Evolutionary conservation across 2,113 vertebrate genomes (phyloP).

Genomic region (Pterocles burchelli): DNA sequence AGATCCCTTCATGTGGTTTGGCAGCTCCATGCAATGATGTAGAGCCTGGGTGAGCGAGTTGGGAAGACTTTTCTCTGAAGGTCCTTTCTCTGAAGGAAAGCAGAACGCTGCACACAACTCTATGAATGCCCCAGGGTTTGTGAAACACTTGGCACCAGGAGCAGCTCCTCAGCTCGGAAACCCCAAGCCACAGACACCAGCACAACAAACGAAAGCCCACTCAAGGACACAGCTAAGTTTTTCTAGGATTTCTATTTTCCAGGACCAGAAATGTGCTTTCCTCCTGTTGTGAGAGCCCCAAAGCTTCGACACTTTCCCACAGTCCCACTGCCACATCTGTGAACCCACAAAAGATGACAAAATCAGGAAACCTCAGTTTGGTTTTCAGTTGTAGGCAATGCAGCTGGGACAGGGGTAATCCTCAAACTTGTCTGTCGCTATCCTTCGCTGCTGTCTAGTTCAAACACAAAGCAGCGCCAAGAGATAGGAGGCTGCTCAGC

Average conservation of each 20-base stretch:
- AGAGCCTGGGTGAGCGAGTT: not conserved
- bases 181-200: not conserved
- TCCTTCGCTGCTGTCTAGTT: not conserved
- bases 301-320: not conserved
- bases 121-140: not conserved
- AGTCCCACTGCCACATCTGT: not conserved
- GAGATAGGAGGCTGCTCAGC: not conserved
- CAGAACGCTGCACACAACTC: not conserved
- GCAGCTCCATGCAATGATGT: not conserved
- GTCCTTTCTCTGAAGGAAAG: not conserved
- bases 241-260: not conserved
- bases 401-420: not conserved
- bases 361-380: not conserved
- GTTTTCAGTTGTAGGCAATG: not conserved
- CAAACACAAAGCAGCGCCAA: not conserved
- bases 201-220: not conserved
- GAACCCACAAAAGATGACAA: not conserved
- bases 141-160: not conserved
- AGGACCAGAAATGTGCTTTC: not conserved
- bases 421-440: not conserved
- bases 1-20: not conserved
- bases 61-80: not conserved
- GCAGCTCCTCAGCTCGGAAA: not conserved
- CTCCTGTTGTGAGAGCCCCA: not conserved
- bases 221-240: not conserved